phyloP scores from a whole-genome alignment of 2,113 vertebrate species.

The Petrocephalus microphthalmus region DNA sequence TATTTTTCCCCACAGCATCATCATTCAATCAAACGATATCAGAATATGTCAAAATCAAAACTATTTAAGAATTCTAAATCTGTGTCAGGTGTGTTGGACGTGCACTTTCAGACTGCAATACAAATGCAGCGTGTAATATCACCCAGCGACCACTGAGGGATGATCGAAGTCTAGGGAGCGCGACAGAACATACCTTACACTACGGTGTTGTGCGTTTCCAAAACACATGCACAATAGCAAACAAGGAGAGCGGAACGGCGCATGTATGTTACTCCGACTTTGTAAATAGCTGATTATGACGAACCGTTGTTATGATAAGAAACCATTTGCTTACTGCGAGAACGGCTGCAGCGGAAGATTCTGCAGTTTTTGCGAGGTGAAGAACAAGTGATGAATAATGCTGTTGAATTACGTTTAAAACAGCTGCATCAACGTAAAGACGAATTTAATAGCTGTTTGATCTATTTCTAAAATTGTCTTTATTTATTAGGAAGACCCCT shows the following conservation, averaged over 20 bases:
- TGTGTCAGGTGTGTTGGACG: background rate
- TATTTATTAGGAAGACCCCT: background rate
- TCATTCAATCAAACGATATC: background rate
- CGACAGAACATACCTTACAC: constrained; percentile 45
- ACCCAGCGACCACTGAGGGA: constrained; percentile 57
- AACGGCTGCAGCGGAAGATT: constrained; percentile 56
- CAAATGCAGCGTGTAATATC: constrained; percentile 49
- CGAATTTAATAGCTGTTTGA: constrained; percentile 21
- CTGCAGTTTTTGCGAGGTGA: constrained; percentile 37
- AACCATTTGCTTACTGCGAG: constrained; percentile 41
- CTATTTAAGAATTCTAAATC: background rate
- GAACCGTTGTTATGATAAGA: constrained; percentile 28
- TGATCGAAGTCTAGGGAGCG: constrained; percentile 56
- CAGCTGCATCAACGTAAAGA: constrained; percentile 24
- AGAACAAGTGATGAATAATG: constrained; percentile 58
- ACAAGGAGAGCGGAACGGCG: constrained; percentile 51
- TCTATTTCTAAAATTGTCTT: background rate
- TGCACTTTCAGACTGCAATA: constrained; percentile 51
- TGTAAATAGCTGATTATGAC: constrained; percentile 36
- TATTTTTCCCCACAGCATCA: background rate
- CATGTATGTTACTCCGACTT: constrained; percentile 42
- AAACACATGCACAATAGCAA: constrained; percentile 55
- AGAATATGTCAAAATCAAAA: background rate
- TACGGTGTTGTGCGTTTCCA: constrained; percentile 50
- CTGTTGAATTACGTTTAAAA: constrained; percentile 56